Conservation (phyloP, 1,140 invertebrate genomes). For the Hormaphis cornu region DNA sequence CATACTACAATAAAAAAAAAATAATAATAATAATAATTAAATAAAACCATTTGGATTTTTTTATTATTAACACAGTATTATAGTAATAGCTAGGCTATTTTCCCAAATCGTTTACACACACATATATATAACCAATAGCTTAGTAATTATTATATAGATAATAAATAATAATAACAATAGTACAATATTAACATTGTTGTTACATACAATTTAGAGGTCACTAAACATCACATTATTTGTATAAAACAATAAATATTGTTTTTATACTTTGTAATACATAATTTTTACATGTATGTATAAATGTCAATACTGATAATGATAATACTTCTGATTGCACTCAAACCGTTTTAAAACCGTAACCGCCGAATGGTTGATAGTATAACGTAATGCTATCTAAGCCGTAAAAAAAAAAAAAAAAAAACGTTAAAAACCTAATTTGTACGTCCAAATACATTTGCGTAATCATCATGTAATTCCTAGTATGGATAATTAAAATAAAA, state of each 20-base stretch:
- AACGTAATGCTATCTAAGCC: no score
- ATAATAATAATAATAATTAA: not conserved
- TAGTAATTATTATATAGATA: no score
- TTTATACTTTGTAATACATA: no score
- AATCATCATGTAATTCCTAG: not conserved
- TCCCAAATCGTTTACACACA: no score
- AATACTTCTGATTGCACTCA: constrained; percentile 1
- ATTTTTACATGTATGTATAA: not conserved
- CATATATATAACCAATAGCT: no score
- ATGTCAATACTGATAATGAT: not conserved
- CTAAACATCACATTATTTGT: not conserved
- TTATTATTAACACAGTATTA: no score
- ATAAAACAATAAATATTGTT: not conserved
- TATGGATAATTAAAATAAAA: no score
- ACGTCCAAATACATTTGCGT: not conserved
- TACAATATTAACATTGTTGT: not conserved
- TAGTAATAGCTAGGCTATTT: no score
- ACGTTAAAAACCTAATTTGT: not conserved
- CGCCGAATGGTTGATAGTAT: no score
- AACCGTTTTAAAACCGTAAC: not conserved
- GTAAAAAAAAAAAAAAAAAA: no score
- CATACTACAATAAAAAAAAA: not conserved
- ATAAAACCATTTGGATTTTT: no score
- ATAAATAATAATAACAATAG: not conserved
- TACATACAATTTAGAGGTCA: not conserved